A percentile compares a stretch with the other conserved stretches of the same genome.
phyloP scores from a whole-genome alignment of 2,113 vertebrate genomes.

The Acrocephalus kingi region DNA sequence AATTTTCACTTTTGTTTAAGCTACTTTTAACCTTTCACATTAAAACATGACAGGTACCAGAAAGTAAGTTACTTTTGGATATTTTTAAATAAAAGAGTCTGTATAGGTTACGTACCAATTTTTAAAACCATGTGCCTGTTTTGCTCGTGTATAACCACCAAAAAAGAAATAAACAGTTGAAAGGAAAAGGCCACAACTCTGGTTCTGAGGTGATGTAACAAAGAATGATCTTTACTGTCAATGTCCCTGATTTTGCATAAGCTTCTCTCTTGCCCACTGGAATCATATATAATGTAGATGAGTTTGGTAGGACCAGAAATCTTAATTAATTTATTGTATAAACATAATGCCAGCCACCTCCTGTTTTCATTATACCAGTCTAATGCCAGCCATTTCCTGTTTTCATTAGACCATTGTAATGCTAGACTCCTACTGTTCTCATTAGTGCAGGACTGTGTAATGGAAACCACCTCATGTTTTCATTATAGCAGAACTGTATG shows the following conservation, averaged over 20 bases:
- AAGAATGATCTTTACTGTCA: not conserved
- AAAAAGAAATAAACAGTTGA: not conserved
- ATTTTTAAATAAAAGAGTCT: not conserved
- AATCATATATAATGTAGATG: conserved; percentile 65
- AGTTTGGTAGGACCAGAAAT: conserved; percentile 66
- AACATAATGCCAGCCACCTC: conserved; percentile 74
- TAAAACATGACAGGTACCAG: not conserved
- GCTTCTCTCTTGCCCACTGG: not conserved
- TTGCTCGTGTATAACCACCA: not conserved
- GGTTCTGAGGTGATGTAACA: not conserved
- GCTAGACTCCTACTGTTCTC: conserved; percentile 81
- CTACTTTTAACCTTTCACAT: not conserved
- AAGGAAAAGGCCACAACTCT: not conserved
- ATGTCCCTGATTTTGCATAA: not conserved
- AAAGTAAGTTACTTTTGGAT: not conserved
- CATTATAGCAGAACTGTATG: conserved; percentile 81
- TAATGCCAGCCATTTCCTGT: conserved; percentile 84
- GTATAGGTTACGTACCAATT: not conserved
- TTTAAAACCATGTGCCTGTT: not conserved
- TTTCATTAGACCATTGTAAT: conserved; percentile 85
- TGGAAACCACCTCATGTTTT: conserved; percentile 83
- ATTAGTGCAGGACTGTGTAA: conserved; percentile 85
- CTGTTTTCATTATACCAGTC: conserved; percentile 82
- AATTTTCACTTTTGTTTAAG: not conserved
- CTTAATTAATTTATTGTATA: conserved; percentile 74